phyloP scores from a whole-genome alignment of 2,113 vertebrate species.

The Pteronura brasiliensis region DNA sequence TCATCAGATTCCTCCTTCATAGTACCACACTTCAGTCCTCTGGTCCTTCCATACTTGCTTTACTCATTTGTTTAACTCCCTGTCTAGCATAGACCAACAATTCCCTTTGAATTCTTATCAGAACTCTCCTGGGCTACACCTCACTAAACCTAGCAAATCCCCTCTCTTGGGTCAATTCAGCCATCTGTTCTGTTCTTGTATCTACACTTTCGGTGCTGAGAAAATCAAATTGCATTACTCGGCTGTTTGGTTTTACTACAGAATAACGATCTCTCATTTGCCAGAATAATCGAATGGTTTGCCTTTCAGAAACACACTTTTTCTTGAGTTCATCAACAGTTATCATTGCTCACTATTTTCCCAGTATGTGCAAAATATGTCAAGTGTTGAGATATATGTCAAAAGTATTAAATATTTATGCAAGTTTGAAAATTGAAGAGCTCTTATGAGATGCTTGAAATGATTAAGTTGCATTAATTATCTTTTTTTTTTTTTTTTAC shows the following conservation, averaged over 20 bases:
- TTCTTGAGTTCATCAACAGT: neutral
- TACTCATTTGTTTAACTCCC: neutral
- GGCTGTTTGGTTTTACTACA: neutral
- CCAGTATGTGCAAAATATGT: neutral
- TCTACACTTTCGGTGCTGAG: neutral
- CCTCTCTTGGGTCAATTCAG: neutral
- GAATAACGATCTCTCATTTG: neutral
- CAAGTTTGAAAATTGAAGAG: conserved; percentile 45
- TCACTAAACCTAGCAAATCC: neutral
- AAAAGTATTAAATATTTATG: conserved; percentile 65
- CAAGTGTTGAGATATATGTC: conserved; percentile 15
- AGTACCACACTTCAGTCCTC: neutral
- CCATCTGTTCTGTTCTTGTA: neutral
- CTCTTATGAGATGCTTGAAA: conserved; percentile 43
- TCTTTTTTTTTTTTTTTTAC: neutral
- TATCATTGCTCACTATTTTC: neutral
- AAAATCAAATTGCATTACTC: neutral
- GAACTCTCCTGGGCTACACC: neutral
- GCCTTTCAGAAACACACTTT: neutral
- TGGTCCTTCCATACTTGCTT: neutral
- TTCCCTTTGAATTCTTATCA: neutral
- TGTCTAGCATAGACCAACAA: neutral
- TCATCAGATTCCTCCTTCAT: neutral
- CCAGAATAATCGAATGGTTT: neutral
- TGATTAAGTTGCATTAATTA: conserved; percentile 53